Conservation (phyloP, 1,140 invertebrate genomes). For the Stegodyphus mimosarum region DNA sequence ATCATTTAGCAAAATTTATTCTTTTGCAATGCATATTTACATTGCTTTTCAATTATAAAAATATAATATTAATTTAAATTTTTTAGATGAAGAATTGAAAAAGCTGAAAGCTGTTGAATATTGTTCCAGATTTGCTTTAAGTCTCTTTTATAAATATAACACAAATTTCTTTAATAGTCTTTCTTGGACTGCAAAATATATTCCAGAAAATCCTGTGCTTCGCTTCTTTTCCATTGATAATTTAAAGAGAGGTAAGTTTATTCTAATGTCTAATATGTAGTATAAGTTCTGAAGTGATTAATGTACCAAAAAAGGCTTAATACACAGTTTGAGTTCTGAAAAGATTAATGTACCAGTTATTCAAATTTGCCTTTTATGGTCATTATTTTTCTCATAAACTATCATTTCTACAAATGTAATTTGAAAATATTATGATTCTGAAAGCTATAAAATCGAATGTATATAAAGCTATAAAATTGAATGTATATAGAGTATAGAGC, state of each 20-base stretch:
- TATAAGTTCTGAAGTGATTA: too few species aligned
- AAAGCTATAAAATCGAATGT: too few species aligned
- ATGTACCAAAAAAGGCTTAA: too few species aligned
- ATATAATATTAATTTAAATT: neutral
- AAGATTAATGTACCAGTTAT: too few species aligned
- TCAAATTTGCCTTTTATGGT: too few species aligned
- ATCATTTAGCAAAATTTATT: neutral
- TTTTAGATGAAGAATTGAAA: slow-evolving; percentile 12
- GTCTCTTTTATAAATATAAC: slow-evolving; percentile 20
- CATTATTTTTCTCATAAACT: too few species aligned
- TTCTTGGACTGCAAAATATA: slow-evolving; percentile 37
- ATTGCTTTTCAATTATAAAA: neutral
- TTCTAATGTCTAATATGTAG: neutral
- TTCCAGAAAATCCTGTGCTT: slow-evolving; percentile 24
- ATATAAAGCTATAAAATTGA: too few species aligned
- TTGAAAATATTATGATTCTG: too few species aligned
- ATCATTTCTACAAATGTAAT: too few species aligned
- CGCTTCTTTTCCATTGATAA: slow-evolving; percentile 24
- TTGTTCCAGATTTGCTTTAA: slow-evolving; percentile 43
- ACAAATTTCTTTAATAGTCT: neutral
- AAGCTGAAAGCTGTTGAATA: slow-evolving; percentile 41
- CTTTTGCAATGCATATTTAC: neutral
- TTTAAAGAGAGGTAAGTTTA: slow-evolving; percentile 34
- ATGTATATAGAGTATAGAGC: too few species aligned
- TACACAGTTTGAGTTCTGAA: too few species aligned